Conservation (phyloP, 2,888 invertebrate species). For the Acanthopleura granulata region DNA sequence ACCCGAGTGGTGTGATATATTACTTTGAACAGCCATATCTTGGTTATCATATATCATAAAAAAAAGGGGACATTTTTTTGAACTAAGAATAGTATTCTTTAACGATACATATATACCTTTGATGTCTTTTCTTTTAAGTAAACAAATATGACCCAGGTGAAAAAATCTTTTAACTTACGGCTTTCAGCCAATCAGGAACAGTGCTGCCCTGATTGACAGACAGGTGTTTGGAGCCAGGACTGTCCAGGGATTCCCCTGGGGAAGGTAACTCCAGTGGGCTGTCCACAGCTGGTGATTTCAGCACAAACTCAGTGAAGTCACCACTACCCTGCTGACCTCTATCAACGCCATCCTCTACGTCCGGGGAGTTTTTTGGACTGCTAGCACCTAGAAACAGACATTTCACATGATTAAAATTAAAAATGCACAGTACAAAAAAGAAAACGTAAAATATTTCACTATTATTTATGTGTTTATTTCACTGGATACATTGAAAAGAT, state of each 20-base stretch:
- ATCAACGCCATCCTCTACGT: neutral
- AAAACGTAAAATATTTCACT: too few relatives aligned
- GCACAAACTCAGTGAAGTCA: neutral
- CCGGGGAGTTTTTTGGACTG: neutral
- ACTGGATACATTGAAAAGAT: too few relatives aligned
- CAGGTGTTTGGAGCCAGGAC: neutral
- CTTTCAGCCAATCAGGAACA: conserved; percentile 31
- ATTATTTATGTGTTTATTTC: too few relatives aligned
- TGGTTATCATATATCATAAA: too few relatives aligned
- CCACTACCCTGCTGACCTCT: neutral
- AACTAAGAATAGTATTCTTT: too few relatives aligned
- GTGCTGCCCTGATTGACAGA: conserved; percentile 1
- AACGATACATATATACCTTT: too few relatives aligned
- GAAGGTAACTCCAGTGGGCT: neutral
- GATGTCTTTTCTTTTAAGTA: too few relatives aligned
- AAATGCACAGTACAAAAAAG: too few relatives aligned
- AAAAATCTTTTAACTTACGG: conserved; percentile 20
- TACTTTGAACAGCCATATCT: too few relatives aligned
- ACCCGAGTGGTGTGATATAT: too few relatives aligned
- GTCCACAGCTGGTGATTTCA: neutral
- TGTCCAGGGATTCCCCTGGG: neutral
- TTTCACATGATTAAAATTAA: neutral
- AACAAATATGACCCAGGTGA: neutral
- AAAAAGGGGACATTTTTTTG: too few relatives aligned
- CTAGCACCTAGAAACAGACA: neutral